Conservation (phyloP, 1,140 invertebrate species). For the Diachasmimorpha longicaudata region DNA sequence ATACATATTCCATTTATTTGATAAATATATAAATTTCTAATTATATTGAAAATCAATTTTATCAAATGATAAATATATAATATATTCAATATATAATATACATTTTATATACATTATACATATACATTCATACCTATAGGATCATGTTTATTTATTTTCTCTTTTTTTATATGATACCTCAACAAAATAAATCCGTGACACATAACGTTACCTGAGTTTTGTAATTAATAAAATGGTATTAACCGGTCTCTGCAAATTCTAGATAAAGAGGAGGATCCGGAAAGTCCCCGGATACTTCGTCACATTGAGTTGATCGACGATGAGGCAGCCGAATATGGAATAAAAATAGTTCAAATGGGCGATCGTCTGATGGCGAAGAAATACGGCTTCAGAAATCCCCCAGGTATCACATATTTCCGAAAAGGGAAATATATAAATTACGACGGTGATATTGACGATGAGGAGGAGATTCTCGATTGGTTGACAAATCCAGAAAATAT, state of each 20-base stretch:
- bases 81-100: no score
- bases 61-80: no score
- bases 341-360: slow-evolving; percentile 88
- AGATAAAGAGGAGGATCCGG: slow-evolving; percentile 86
- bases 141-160: no score
- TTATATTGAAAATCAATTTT: no score
- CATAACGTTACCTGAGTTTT: no score
- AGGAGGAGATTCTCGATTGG: slow-evolving; percentile 94
- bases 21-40: no score
- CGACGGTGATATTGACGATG: slow-evolving; percentile 91
- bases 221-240: not conserved
- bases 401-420: slow-evolving; percentile 89
- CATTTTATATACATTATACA: no score
- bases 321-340: slow-evolving; percentile 89
- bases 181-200: no score
- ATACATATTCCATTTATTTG: no score
- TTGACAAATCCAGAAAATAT: slow-evolving; percentile 92
- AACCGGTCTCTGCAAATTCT: not conserved
- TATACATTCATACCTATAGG: no score
- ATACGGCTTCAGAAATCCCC: slow-evolving; percentile 87
- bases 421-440: slow-evolving; percentile 91
- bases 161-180: no score
- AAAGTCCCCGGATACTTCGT: slow-evolving; percentile 77
- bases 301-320: slow-evolving; percentile 92
- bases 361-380: slow-evolving; percentile 94